Evolutionary conservation across 2,888 invertebrate species (phyloP), one percentile per base, ranked within the genome.

Genomic region (Lingula anatina): DNA sequence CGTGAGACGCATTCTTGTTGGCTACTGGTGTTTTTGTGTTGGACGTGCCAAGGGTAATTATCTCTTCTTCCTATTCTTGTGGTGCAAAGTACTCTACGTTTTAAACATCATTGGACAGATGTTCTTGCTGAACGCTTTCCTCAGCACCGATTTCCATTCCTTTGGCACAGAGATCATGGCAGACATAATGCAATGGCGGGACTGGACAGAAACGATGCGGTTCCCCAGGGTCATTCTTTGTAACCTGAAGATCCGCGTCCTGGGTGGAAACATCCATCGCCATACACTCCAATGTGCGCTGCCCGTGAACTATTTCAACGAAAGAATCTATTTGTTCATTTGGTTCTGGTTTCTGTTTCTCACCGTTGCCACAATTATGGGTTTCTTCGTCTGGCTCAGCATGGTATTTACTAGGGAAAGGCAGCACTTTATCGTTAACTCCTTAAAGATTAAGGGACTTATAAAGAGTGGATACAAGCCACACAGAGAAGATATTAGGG

Each of bases 81-180:
- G 75, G 52, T 67, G 70, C 54, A 79, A 79, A 59, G 44, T 71
- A 31, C 59, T 78, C 5, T 78, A 78, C 54, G 70, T 78, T 49
- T 56, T 65, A 23, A 79, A 79, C 55, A 72, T 71, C 24, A 65
- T 79, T n/a, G 75, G 76, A 20, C 79, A 80, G 60, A 68, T 80
- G 50, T 76, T 78, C 59, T 60, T 79, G 57, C 68, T 80, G 54
- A 78, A 80, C 61, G 68, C 71, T 47, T 79, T 80, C 58, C 66
- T 80, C 39, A 79, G 79, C 38, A 66, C 67, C 28, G 68, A 72
- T 24, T 75, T 68, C 56, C 67, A 71, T 55, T 44, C 72, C 28
- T 75, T 72, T 62, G 79, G 80, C 43, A 73, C 76, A 42, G 73
- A 79, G 58, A 78, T 79, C 18, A 57, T 79, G 20, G 72, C 72